Base-by-base conservation (phyloP, 2,888 invertebrate species). In the Hypercompe scribonia region DNA sequence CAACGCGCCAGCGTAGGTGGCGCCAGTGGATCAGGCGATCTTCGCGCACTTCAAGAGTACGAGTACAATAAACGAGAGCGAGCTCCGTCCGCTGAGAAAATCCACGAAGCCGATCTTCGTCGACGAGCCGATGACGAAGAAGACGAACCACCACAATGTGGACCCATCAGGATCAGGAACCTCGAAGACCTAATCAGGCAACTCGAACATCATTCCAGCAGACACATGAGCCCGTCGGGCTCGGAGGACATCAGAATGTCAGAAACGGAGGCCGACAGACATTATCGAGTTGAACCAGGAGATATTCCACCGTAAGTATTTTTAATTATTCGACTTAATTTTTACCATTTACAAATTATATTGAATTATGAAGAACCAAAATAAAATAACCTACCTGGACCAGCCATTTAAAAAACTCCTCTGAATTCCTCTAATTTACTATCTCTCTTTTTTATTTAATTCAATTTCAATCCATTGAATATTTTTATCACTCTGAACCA, bases 171-270 rank as follows among this genome's bases (percentile, higher is more conserved):
- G 83, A 99, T 99, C 91, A 97, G 99, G 81, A 99, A 98, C 92
- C 96, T 99, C 80, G 99, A 99, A 93, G 99, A 99, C 92, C 96
- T 99, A 78, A 98, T 99, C 88, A 96, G 98, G 72, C 98, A 98
- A 92, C 95, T 98, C 85, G 98, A 98, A 91, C 98, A 98, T 90
- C 98, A 98, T 92, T 97, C 98, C 84, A 96, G 97, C 78, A 96
- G 98, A 34, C 98, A 98, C 93, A 98, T 98, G 97, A 98, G 98
- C 89, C 98, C 98, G 70, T 98, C 98, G 84, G 98, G 98, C 77
- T 98, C 98, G 31, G 98, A 98, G 91, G 99, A 99, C 89, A 98
- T 98, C 89, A 95, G 97, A 83, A 97, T 98, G 97, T 98, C 98
- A 73, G 99, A 99, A 94, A 97, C 98, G 70, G 99, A 99, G 91